Percentiles rank a stretch among this genome's conserved stretches.
These are phyloP conservation scores for Crotalus helleri DNA, from an alignment of 2,113 vertebrate species.

Conservation along the genomic window DNA sequence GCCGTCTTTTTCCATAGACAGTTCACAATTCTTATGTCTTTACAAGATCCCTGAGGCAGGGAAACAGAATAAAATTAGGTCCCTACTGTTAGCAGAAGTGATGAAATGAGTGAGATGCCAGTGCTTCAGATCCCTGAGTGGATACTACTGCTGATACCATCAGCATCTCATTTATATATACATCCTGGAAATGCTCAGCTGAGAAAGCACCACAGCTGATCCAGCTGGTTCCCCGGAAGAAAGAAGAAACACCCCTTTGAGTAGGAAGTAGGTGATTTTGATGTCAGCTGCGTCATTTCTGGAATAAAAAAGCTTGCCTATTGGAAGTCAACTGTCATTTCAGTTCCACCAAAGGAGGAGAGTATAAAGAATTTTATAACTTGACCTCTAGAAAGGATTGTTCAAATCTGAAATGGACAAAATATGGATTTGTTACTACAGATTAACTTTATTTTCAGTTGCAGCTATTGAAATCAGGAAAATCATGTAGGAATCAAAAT, in stretches of 20 bases:
- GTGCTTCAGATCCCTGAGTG: neutral
- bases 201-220: neutral
- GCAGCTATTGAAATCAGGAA: conserved; percentile 8
- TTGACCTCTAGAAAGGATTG: neutral
- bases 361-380: neutral
- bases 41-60: neutral
- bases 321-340: conserved; percentile 1
- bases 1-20: neutral
- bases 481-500: neutral
- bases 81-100: neutral
- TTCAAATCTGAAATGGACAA: neutral
- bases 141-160: neutral
- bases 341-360: rapidly evolving
- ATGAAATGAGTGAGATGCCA: neutral
- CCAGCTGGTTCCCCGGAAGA: neutral
- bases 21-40: neutral
- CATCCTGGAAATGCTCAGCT: neutral
- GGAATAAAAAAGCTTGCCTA: neutral
- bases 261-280: neutral
- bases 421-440: neutral
- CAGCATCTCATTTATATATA: neutral
- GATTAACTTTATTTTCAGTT: neutral
- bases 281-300: neutral
- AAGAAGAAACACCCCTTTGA: rapidly evolving
- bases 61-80: conserved; percentile 8